phyloP scores from a whole-genome alignment of 2,888 invertebrate species.

The Noctua janthe region DNA sequence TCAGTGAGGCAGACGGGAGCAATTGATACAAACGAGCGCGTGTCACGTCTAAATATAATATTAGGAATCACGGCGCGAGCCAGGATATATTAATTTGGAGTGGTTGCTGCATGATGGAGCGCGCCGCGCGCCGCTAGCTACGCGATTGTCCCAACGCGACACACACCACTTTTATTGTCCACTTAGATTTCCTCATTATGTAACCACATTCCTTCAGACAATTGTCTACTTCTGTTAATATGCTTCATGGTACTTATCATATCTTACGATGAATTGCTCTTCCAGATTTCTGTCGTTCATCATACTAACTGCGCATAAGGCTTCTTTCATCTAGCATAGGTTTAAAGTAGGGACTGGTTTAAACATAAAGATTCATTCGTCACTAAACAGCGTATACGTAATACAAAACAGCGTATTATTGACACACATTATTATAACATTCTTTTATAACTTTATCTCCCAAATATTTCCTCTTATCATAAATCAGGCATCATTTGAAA shows the following conservation, averaged over 20 bases:
- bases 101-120: conserved; percentile 84
- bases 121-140: conserved; percentile 73
- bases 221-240: conserved; percentile 57
- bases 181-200: conserved; percentile 66
- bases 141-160: conserved; percentile 68
- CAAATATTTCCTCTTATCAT: conserved; percentile 26
- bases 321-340: not conserved
- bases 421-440: conserved; percentile 5
- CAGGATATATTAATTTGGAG: conserved; percentile 90
- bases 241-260: conserved; percentile 42
- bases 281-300: conserved; percentile 31
- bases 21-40: conserved; percentile 90
- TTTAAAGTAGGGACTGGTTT: not conserved
- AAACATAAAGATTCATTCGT: not conserved
- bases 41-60: conserved; percentile 91
- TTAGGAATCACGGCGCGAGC: conserved; percentile 91
- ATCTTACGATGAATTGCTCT: conserved; percentile 30
- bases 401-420: conserved; percentile 4
- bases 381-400: no score
- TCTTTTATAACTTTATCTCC: conserved; percentile 31
- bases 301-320: conserved; percentile 5
- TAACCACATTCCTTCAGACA: conserved; percentile 62
- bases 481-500: conserved; percentile 44
- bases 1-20: conserved; percentile 88
- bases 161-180: conserved; percentile 63